Evolutionary conservation across 1,140 invertebrate genomes (phyloP).

Genomic region (Plectrocnemia conspersa): DNA sequence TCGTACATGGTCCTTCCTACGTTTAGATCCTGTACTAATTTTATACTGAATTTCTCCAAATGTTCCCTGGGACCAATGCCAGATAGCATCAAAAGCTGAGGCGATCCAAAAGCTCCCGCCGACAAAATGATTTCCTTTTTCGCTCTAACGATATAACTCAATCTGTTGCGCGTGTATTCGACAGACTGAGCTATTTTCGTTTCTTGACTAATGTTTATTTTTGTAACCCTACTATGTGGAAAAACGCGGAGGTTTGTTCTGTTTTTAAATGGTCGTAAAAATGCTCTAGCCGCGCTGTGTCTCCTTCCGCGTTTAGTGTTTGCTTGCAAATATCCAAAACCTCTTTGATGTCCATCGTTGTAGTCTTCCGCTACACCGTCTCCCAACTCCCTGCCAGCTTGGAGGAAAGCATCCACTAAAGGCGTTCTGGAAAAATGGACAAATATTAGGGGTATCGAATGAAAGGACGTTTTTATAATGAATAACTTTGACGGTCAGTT

Average conservation of each 20-base stretch:
- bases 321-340: constrained; percentile 63
- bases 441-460: too few relatives aligned
- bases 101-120: constrained; percentile 72
- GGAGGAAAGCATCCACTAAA: constrained; percentile 58
- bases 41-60: constrained; percentile 62
- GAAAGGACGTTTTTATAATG: too few relatives aligned
- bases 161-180: constrained; percentile 53
- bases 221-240: constrained; percentile 53
- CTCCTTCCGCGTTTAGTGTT: constrained; percentile 53
- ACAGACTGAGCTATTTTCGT: constrained; percentile 61
- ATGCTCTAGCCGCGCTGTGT: constrained; percentile 54
- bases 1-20: constrained; percentile 71
- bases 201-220: constrained; percentile 56
- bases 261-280: constrained; percentile 53
- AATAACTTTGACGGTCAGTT: too few relatives aligned
- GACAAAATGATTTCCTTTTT: constrained; percentile 66
- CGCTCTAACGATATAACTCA: constrained; percentile 49
- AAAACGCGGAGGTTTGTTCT: constrained; percentile 64
- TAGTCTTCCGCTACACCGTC: constrained; percentile 61
- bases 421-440: constrained; percentile 42
- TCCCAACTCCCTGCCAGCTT: constrained; percentile 57
- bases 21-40: constrained; percentile 59
- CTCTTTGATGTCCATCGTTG: constrained; percentile 55
- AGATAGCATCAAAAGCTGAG: constrained; percentile 75
- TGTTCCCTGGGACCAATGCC: constrained; percentile 68